Percentiles rank a stretch among this genome's conserved stretches.
These are phyloP conservation scores for Drosophila monieri DNA, from an alignment of 2,888 invertebrate species.

Conservation along the genomic window DNA sequence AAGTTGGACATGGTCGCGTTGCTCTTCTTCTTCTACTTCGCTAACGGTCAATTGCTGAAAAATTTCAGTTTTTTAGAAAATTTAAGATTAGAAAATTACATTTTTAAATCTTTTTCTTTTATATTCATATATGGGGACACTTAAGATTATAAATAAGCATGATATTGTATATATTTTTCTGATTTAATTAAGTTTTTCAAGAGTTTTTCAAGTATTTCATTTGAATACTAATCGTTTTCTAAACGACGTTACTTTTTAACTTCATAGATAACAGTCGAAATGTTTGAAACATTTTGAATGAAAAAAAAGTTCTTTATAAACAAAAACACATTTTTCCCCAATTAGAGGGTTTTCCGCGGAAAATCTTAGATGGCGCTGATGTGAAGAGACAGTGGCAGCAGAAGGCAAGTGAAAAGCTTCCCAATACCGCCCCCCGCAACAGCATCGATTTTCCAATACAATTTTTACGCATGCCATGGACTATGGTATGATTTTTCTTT, in stretches of 20 bases:
- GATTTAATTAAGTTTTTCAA: neutral
- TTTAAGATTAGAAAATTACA: neutral
- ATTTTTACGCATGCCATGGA: conserved; percentile 54
- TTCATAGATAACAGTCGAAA: neutral
- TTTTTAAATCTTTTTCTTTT: neutral
- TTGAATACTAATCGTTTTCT: neutral
- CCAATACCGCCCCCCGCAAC: conserved; percentile 53
- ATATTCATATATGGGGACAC: neutral
- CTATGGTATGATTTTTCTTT: conserved; percentile 19
- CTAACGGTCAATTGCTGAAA: conserved; percentile 46
- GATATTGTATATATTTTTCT: neutral
- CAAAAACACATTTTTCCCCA: conserved; percentile 66
- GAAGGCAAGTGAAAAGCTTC: conserved; percentile 65
- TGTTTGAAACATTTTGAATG: neutral
- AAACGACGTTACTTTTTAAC: neutral
- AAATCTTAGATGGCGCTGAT: conserved; percentile 65
- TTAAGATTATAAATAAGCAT: neutral
- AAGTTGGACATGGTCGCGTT: conserved; percentile 74
- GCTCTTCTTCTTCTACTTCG: conserved; percentile 41
- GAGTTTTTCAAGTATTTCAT: neutral
- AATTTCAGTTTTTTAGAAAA: neutral
- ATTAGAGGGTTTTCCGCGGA: conserved; percentile 24
- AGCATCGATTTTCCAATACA: conserved; percentile 72
- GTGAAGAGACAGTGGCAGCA: conserved; percentile 28
- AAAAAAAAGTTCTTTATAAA: conserved; percentile 42